These are phyloP conservation scores for Amphipoea lucens DNA, from an alignment of 2,888 invertebrate genomes.

Conservation along the genomic window DNA sequence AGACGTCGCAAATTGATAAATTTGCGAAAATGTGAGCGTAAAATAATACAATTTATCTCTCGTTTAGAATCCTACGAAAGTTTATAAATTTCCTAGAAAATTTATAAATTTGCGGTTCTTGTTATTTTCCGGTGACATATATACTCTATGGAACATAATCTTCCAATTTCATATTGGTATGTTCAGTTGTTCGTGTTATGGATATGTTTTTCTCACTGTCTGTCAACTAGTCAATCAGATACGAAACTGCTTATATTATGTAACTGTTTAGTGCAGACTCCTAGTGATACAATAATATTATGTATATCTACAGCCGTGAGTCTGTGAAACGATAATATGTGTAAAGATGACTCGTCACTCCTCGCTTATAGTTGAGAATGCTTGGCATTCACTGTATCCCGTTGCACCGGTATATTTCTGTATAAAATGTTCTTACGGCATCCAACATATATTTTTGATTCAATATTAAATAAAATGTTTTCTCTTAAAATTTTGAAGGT, in stretches of 20 bases:
- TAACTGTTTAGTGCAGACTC: neutral
- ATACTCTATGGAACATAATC: neutral
- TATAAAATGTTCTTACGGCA: constrained; percentile 21
- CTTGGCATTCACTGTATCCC: constrained; percentile 39
- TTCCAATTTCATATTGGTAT: neutral
- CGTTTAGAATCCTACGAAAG: no score
- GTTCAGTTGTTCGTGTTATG: constrained; percentile 2
- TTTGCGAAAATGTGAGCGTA: no score
- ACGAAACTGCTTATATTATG: neutral
- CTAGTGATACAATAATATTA: constrained; percentile 5
- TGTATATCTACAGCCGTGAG: neutral
- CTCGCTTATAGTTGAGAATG: constrained; percentile 28
- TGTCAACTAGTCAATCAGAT: neutral
- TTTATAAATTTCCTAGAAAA: no score
- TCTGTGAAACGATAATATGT: constrained; percentile 18
- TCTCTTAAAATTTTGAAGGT: neutral
- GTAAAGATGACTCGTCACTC: constrained; percentile 9
- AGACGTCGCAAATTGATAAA: no score
- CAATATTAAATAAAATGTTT: neutral
- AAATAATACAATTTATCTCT: no score
- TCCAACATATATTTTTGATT: constrained; percentile 16
- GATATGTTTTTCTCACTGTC: neutral
- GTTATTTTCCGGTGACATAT: no score
- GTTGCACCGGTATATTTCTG: constrained; percentile 48
- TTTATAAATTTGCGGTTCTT: no score